Percentiles rank a stretch among this genome's conserved stretches.
Evolutionary conservation across 2,888 invertebrate species (phyloP).

Genomic region (Crioceris asparagi): DNA sequence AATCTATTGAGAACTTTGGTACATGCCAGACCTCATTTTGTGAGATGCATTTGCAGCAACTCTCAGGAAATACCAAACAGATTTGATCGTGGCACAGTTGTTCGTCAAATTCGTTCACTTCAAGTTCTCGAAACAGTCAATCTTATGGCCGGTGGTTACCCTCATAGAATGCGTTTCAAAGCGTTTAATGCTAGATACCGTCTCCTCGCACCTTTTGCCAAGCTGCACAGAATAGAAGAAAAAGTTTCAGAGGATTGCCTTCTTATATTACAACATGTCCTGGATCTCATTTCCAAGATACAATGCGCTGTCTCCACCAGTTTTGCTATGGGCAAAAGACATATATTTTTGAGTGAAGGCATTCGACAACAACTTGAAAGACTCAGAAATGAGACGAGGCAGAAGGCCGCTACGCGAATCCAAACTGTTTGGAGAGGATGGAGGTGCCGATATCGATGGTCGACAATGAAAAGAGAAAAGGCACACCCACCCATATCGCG

Average conservation of each 20-base stretch:
- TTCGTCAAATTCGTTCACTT: conserved; percentile 79
- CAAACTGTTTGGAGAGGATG: conserved; percentile 80
- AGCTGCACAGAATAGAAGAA: conserved; percentile 53
- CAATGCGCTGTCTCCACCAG: conserved; percentile 53
- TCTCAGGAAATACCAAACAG: conserved; percentile 67
- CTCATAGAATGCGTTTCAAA: conserved; percentile 90
- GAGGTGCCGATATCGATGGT: conserved; percentile 58
- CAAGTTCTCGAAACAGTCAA: conserved; percentile 87
- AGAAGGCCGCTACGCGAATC: conserved; percentile 71
- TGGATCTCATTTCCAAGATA: conserved; percentile 47
- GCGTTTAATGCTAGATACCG: conserved; percentile 81
- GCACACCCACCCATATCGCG: conserved; percentile 15
- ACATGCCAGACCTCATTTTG: conserved; percentile 89
- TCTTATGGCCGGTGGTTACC: conserved; percentile 90
- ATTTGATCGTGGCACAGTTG: conserved; percentile 75
- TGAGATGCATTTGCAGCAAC: conserved; percentile 85
- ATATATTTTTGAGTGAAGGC: conserved; percentile 89
- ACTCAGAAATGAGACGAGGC: conserved; percentile 63
- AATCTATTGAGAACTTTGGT: conserved; percentile 83
- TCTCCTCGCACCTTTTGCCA: conserved; percentile 70
- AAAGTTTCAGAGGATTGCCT: conserved; percentile 64
- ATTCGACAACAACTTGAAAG: conserved; percentile 83
- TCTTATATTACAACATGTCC: conserved; percentile 61
- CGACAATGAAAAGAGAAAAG: conserved; percentile 40
- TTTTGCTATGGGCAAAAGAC: conserved; percentile 87